Conservation (phyloP, 2,113 vertebrate genomes). For the Alligator sinensis region DNA sequence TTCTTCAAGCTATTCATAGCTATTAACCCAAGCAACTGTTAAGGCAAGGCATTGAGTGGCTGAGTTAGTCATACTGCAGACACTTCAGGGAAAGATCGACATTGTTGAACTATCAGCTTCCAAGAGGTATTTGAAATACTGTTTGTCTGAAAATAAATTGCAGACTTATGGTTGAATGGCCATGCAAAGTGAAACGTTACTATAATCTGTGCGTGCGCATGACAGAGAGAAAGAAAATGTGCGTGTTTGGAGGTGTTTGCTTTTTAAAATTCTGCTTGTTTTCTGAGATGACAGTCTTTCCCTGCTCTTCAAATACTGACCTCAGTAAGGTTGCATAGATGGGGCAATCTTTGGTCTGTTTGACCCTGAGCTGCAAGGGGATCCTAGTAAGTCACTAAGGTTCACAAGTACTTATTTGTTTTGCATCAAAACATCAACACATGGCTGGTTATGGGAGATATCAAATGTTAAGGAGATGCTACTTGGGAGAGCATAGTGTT, state of each 20-base stretch:
- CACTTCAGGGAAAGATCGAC: not conserved
- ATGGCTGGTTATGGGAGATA: not conserved
- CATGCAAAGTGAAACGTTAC: not conserved
- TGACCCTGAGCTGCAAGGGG: not conserved
- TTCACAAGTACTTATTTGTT: rapidly evolving
- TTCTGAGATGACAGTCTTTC: not conserved
- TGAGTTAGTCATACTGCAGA: not conserved
- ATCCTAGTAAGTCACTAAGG: rapidly evolving
- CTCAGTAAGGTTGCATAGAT: not conserved
- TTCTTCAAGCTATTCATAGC: rapidly evolving
- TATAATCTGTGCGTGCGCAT: not conserved
- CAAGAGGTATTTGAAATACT: not conserved
- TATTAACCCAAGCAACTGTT: not conserved
- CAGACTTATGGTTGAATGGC: not conserved
- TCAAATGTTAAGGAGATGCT: not conserved
- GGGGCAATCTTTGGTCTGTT: not conserved
- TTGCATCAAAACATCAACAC: not conserved
- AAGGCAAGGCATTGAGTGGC: not conserved
- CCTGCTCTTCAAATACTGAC: not conserved
- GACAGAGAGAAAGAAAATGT: not conserved
- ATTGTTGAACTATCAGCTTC: not conserved
- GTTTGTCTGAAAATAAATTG: not conserved
- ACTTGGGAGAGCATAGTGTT: not conserved
- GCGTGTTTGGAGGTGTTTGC: not conserved
- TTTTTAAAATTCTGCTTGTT: not conserved